Conservation (phyloP, 2,797 vertebrate genomes). For the Gastrophryne carolinensis region DNA sequence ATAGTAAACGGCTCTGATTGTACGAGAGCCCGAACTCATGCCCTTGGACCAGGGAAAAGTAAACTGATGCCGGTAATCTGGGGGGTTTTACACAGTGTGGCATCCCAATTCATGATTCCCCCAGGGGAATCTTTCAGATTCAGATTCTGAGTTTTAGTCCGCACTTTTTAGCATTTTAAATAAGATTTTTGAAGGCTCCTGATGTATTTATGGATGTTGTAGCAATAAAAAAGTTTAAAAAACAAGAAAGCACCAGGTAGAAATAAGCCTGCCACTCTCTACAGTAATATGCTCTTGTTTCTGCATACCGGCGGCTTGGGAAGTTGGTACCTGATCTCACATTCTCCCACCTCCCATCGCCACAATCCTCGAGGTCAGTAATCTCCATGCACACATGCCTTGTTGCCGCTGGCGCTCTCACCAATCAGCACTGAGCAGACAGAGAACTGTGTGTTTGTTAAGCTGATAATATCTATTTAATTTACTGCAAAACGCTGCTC, state of each 20-base stretch:
- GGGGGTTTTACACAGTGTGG: no score
- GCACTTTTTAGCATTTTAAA: no score
- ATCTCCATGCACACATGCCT: constrained; percentile 45
- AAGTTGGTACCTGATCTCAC: background rate
- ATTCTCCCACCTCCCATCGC: background rate
- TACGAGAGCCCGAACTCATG: no score
- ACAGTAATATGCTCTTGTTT: background rate
- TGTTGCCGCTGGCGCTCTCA: constrained; percentile 34
- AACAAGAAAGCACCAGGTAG: background rate
- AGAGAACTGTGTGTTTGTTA: constrained; percentile 44
- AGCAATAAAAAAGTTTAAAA: no score
- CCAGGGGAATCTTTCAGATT: no score
- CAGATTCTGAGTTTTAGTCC: no score
- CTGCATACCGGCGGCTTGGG: background rate
- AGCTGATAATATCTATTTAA: constrained; percentile 52
- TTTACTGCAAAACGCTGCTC: constrained; percentile 46
- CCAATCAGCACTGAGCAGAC: constrained; percentile 44
- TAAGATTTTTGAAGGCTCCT: no score
- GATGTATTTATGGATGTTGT: no score
- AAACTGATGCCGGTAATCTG: no score
- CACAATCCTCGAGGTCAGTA: constrained; percentile 27
- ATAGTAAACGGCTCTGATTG: no score
- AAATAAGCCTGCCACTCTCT: background rate
- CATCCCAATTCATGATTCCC: no score
- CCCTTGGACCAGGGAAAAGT: no score